Base-by-base conservation (phyloP, 2,888 invertebrate species). In the Ditula angustiorana region DNA sequence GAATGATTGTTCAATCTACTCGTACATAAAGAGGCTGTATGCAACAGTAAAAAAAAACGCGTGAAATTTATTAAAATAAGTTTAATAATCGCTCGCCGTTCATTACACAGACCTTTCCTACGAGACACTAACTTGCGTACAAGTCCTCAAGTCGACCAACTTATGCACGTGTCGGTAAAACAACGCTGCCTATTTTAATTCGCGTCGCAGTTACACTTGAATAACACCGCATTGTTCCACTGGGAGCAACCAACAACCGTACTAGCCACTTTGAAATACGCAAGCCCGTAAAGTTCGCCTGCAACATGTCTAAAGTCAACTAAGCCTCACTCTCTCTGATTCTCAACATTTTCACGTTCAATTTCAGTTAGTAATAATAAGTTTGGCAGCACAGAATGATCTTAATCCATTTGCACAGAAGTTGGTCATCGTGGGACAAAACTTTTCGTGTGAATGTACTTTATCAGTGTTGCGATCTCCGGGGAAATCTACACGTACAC, bases 91-190 rank as follows among this genome's bases (percentile, higher is more conserved):
- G 52, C 63, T 44, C 10, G 2, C 44, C 23, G 44, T 21, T 35
- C 21, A 1, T 21, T 5, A 7, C 35, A n/a, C 19, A 21, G 11
- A 2, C 13, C 23, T n/a, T 13, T 33, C 35, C 10, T 41, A 28
- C 13, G 28, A 37, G 53, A 59, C 53, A 52, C 50, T 57, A 57
- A 64, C 65, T 67, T 53, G 74, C 71, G 74, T 77, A 72, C 68
- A 75, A 73, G 66, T 69, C 71, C 69, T 69, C 68, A 73, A 77
- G 77, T 79, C 72, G 67, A 67, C 68, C 69, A 81, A 81, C 77
- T 82, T 79, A 77, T 77, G 75, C 81, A 79, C 78, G 80, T 78
- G 78, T 82, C 75, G 75, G 61, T 68, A 71, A 74, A 79, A 76
- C 81, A 76, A 75, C 69, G 70, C 69, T 37, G 69, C 68, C 72